These are phyloP conservation scores for Gila orcuttii DNA, from an alignment of 2,113 vertebrate species.

Conservation along the genomic window DNA sequence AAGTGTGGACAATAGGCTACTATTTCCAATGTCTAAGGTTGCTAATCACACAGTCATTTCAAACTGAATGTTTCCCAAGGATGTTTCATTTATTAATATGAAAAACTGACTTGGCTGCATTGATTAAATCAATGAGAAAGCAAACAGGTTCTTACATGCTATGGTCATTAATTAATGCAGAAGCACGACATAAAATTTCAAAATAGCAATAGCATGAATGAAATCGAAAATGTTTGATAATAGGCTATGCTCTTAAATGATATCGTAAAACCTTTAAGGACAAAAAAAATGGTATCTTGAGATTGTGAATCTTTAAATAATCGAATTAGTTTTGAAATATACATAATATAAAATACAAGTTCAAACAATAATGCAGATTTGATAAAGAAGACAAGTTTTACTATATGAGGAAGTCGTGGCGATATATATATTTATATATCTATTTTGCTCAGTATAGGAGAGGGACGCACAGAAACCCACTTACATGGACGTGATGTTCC, in stretches of 20 bases:
- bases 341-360: background rate
- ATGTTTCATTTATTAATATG: background rate
- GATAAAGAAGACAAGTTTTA: background rate
- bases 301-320: background rate
- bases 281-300: background rate
- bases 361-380: background rate
- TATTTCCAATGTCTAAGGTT: background rate
- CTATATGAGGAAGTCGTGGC: background rate
- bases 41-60: background rate
- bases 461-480: constrained; percentile 60
- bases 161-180: constrained; percentile 10
- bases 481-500: constrained; percentile 90
- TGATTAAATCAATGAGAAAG: background rate
- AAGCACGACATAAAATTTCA: constrained; percentile 24
- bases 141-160: background rate
- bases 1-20: background rate
- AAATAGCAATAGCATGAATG: background rate
- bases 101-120: background rate
- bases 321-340: constrained; percentile 1
- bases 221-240: background rate
- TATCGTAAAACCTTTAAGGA: background rate
- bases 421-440: constrained; percentile 12
- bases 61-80: background rate
- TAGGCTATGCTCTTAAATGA: background rate
- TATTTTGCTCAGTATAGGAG: constrained; percentile 21